Conservation (phyloP, 2,113 vertebrate species). For the Nematolebias whitei region DNA sequence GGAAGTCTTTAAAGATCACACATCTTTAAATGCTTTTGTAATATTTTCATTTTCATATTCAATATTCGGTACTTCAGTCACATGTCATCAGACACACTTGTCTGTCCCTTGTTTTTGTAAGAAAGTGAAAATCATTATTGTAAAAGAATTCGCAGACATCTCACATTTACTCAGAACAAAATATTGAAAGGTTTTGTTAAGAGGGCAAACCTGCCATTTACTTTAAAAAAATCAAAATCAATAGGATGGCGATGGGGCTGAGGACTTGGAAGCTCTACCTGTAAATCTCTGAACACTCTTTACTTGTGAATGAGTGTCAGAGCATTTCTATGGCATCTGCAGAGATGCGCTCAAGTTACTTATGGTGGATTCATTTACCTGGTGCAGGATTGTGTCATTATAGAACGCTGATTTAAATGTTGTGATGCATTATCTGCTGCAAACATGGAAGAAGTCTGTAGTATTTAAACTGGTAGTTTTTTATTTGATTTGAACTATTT, state of each 20-base stretch:
- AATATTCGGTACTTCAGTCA: too few relatives aligned
- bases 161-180: constrained; percentile 7
- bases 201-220: constrained; percentile 28
- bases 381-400: constrained; percentile 18
- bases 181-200: constrained; percentile 38
- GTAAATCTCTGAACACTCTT: constrained; percentile 26
- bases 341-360: constrained; percentile 20
- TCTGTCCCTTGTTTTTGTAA: constrained; percentile 6
- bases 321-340: constrained; percentile 3
- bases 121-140: constrained; percentile 38
- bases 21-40: too few relatives aligned
- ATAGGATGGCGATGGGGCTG: constrained; percentile 2
- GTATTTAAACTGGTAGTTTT: constrained; percentile 20
- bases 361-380: constrained; percentile 34
- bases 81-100: constrained; percentile 4
- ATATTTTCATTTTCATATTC: background rate
- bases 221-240: constrained; percentile 31
- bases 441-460: constrained; percentile 22
- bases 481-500: constrained; percentile 46
- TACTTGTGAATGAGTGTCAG: constrained; percentile 18
- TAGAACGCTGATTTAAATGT: constrained; percentile 25
- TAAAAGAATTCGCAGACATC: constrained; percentile 24
- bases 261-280: constrained; percentile 13
- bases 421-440: constrained; percentile 33
- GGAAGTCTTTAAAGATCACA: background rate